A percentile compares a stretch with the other conserved stretches of the same genome.
phyloP scores from a whole-genome alignment of 1,140 invertebrate genomes.

The Dysdera silvatica region DNA sequence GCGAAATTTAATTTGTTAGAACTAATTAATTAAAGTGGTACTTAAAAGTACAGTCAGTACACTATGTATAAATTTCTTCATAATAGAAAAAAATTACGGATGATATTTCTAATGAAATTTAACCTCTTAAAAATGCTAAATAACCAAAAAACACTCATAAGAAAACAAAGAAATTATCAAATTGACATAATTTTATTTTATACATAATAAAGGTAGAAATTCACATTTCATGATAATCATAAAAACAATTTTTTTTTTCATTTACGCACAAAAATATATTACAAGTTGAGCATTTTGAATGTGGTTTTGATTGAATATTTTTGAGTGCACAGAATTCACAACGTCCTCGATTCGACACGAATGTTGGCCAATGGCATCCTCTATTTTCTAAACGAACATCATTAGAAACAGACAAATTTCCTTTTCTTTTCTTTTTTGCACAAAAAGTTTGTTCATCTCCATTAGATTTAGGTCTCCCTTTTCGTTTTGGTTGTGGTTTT shows the following conservation, averaged over 20 bases:
- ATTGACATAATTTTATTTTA: too few relatives aligned
- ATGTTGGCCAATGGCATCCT: slow-evolving; percentile 12
- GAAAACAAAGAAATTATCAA: too few relatives aligned
- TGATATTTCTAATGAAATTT: too few relatives aligned
- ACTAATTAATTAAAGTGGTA: too few relatives aligned
- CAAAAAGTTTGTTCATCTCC: slow-evolving; percentile 1
- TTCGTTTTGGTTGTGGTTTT: slow-evolving; percentile 10
- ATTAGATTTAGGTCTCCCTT: slow-evolving; percentile 13
- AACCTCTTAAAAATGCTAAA: too few relatives aligned
- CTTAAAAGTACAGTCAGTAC: too few relatives aligned
- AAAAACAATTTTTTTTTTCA: slow-evolving; percentile 21
- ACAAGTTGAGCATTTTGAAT: slow-evolving; percentile 2
- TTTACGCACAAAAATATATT: slow-evolving; percentile 15
- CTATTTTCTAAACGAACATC: slow-evolving; percentile 12
- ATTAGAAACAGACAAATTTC: slow-evolving; percentile 20
- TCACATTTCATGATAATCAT: slow-evolving; percentile 16
- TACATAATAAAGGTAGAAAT: too few relatives aligned
- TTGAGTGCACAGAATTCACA: slow-evolving; percentile 16
- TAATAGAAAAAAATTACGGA: too few relatives aligned
- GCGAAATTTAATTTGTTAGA: too few relatives aligned
- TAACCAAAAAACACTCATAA: too few relatives aligned
- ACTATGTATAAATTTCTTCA: too few relatives aligned
- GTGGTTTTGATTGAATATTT: slow-evolving; percentile 8
- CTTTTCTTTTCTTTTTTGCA: slow-evolving; percentile 11
- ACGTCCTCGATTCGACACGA: slow-evolving; percentile 18